Evolutionary conservation across 2,113 vertebrate genomes (phyloP).

Genomic region (Odocoileus virginianus): DNA sequence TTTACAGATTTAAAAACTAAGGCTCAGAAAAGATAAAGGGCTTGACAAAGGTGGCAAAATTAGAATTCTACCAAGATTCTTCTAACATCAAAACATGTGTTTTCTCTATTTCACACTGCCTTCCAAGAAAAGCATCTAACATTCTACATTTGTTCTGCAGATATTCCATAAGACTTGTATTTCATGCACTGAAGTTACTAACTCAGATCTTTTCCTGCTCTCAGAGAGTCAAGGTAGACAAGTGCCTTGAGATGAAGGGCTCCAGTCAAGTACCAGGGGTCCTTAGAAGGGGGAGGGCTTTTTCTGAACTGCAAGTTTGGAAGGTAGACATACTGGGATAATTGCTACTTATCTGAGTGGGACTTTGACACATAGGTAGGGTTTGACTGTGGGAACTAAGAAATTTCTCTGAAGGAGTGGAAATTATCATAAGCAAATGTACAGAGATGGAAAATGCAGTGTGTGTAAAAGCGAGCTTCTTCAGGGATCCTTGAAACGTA

Average conservation of each 20-base stretch:
- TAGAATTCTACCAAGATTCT: neutral
- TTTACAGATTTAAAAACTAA: neutral
- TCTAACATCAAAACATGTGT: neutral
- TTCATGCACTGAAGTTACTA: neutral
- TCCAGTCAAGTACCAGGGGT: neutral
- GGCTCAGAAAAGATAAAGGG: neutral
- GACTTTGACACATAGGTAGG: neutral
- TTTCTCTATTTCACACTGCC: neutral
- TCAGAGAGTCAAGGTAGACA: neutral
- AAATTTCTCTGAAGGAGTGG: neutral
- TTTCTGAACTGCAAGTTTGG: neutral
- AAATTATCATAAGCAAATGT: neutral
- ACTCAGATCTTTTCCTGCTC: neutral
- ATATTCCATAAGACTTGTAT: neutral
- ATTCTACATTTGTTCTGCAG: neutral
- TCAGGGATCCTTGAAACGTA: neutral
- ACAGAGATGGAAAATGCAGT: neutral
- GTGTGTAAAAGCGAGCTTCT: neutral
- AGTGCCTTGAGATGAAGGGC: neutral
- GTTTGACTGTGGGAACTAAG: neutral
- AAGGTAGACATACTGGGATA: neutral
- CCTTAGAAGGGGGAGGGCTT: neutral
- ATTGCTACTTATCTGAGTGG: neutral
- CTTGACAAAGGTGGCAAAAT: neutral
- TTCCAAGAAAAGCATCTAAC: neutral